phyloP scores from a whole-genome alignment of 2,888 invertebrate species.

The Aphidius colemani region DNA sequence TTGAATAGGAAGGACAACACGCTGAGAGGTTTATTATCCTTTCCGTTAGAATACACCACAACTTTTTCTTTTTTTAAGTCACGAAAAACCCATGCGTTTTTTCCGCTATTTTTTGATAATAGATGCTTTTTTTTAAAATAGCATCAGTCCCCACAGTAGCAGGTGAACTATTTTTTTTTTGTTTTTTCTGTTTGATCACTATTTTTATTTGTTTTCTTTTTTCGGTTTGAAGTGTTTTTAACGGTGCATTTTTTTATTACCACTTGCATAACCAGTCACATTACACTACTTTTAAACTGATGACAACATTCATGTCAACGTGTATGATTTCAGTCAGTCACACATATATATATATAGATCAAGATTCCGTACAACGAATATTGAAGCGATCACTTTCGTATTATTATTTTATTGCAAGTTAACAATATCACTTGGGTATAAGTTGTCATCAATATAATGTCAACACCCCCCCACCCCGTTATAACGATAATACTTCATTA shows the following conservation, averaged over 20 bases:
- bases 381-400: too few species aligned
- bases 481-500: background rate
- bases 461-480: background rate
- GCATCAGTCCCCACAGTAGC: constrained; percentile 5
- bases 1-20: too few species aligned
- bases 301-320: constrained; percentile 21
- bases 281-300: constrained; percentile 37
- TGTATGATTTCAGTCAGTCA: background rate
- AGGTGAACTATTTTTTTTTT: too few species aligned
- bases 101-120: background rate
- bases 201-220: constrained; percentile 22
- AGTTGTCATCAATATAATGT: too few species aligned
- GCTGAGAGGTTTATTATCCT: too few species aligned
- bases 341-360: constrained; percentile 1
- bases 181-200: background rate
- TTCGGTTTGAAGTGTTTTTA: constrained; percentile 36
- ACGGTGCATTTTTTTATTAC: constrained; percentile 40
- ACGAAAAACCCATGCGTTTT: background rate
- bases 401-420: too few species aligned
- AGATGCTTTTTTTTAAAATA: background rate
- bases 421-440: too few species aligned
- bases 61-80: background rate
- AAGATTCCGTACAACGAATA: background rate
- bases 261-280: constrained; percentile 52
- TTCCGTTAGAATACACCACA: too few species aligned